Percentiles rank a stretch among this genome's conserved stretches.
These are phyloP conservation scores for Nymphalis io DNA, from an alignment of 1,140 invertebrate genomes.

Conservation along the genomic window DNA sequence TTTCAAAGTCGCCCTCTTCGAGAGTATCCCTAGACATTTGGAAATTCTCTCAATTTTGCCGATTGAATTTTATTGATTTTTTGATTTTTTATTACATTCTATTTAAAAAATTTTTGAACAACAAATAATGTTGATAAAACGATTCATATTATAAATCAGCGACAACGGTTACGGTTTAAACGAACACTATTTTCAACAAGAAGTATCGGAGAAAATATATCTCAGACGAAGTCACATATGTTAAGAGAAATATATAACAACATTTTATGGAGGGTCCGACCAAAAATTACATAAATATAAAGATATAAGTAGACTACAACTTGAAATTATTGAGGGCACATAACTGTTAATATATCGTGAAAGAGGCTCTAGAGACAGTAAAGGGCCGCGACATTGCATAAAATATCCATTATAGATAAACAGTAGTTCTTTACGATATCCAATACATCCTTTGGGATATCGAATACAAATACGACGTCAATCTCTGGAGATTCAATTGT, in stretches of 20 bases:
- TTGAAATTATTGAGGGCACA: slow-evolving; percentile 37
- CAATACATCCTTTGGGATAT: slow-evolving; percentile 50
- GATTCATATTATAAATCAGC: no score
- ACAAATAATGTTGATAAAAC: no score
- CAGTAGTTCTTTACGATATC: slow-evolving; percentile 54
- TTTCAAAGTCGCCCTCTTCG: no score
- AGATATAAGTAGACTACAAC: slow-evolving; percentile 32
- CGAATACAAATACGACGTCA: slow-evolving; percentile 43
- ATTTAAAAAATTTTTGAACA: no score
- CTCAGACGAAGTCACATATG: no score
- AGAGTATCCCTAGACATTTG: no score
- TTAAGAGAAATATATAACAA: neutral
- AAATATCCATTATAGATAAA: slow-evolving; percentile 62
- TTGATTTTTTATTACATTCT: no score
- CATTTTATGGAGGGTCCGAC: neutral
- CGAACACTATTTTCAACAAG: no score
- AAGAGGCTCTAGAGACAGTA: slow-evolving; percentile 42
- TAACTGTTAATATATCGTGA: slow-evolving; percentile 43
- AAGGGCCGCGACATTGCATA: slow-evolving; percentile 48
- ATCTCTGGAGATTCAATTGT: neutral
- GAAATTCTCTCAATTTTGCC: no score
- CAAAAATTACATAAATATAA: neutral
- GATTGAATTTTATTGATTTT: no score
- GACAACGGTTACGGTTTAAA: no score
- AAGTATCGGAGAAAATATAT: no score